Percentiles rank a stretch among this genome's conserved stretches.
Evolutionary conservation across 2,888 invertebrate genomes (phyloP).

Genomic region (Acutogordius australiensis): DNA sequence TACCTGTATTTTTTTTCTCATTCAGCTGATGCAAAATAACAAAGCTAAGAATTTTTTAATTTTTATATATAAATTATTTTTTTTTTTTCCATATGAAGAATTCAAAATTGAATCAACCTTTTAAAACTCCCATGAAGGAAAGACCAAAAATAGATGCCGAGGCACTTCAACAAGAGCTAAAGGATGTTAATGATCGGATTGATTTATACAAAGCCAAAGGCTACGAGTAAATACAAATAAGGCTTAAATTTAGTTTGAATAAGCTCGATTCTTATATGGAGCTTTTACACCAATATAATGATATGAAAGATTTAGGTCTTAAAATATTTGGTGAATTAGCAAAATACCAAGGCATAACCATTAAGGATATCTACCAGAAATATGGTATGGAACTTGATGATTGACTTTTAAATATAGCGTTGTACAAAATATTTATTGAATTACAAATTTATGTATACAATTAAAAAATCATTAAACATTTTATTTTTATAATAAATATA

Average conservation of each 20-base stretch:
- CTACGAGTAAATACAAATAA: not conserved
- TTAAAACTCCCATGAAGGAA: not conserved
- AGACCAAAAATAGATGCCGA: not conserved
- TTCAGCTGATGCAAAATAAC: too few relatives aligned
- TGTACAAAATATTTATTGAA: not conserved
- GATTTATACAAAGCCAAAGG: not conserved
- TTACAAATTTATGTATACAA: not conserved
- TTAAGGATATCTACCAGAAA: not conserved
- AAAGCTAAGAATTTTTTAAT: too few relatives aligned
- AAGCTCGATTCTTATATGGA: not conserved
- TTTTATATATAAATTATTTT: too few relatives aligned
- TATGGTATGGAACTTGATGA: constrained; percentile 4
- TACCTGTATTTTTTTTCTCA: not conserved
- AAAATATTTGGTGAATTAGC: constrained; percentile 7
- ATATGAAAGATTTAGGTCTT: constrained; percentile 10
- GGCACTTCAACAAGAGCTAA: not conserved
- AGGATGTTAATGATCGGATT: not conserved
- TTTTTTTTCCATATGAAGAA: too few relatives aligned
- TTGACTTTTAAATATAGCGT: not conserved
- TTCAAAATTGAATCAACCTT: constrained; percentile 6
- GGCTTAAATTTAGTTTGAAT: not conserved
- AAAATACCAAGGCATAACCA: constrained; percentile 4
- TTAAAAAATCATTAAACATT: not conserved
- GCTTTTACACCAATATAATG: constrained; percentile 5
- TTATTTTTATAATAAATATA: not conserved